These are phyloP conservation scores for Zelostemma sp. DNA, from an alignment of 1,140 invertebrate genomes.

Conservation along the genomic window DNA sequence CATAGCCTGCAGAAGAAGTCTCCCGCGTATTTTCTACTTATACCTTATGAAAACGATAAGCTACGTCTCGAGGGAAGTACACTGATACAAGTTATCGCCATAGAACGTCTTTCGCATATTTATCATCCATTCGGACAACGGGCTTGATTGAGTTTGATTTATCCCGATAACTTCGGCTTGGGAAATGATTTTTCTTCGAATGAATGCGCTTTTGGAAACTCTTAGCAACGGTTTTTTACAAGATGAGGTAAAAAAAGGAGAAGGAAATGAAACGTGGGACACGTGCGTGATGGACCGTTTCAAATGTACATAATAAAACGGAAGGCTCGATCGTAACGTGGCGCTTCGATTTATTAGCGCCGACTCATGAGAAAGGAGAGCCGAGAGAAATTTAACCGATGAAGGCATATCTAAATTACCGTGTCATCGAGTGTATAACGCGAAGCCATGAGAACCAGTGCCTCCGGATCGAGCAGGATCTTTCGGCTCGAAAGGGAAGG, in stretches of 20 bases:
- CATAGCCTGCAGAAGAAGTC: conserved; percentile 13
- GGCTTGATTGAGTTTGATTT: not conserved
- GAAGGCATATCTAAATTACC: conserved; percentile 37
- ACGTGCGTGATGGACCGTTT: no score
- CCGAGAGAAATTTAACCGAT: conserved; percentile 18
- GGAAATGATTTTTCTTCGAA: no score
- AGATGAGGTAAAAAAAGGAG: no score
- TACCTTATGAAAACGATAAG: conserved; percentile 25
- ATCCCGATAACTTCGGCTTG: no score
- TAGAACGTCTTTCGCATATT: no score
- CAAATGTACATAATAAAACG: no score
- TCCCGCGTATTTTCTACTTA: conserved; percentile 32
- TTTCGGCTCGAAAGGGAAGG: conserved; percentile 10
- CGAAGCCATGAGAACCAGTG: conserved; percentile 33
- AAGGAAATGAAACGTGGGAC: no score
- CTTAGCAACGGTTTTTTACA: no score
- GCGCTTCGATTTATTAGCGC: not conserved
- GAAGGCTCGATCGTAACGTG: not conserved
- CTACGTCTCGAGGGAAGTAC: conserved; percentile 16
- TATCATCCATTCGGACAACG: not conserved
- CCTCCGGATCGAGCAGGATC: conserved; percentile 29
- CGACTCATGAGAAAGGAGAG: not conserved
- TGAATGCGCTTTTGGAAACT: not conserved
- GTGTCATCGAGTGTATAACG: conserved; percentile 42
- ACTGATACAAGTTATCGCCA: not conserved